These are phyloP conservation scores for Thryonomys swinderianus DNA, from an alignment of 2,113 vertebrate genomes.

Conservation along the genomic window DNA sequence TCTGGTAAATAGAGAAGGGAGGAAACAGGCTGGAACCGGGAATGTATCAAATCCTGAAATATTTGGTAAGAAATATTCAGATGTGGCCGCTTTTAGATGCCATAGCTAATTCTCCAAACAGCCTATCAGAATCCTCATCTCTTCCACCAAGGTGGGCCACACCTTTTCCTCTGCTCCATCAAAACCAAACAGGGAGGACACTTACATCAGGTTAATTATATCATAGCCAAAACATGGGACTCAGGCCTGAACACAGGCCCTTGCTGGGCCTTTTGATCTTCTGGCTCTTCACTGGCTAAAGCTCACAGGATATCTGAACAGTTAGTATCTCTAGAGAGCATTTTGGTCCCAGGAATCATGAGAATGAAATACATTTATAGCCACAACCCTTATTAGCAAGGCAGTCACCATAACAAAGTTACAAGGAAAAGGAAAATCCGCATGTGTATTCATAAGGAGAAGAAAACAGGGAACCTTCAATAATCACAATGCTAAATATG, in stretches of 20 bases:
- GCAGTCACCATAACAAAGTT: constrained; percentile 62
- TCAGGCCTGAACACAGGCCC: neutral
- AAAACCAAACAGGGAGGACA: neutral
- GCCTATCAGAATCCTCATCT: neutral
- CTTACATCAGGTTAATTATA: neutral
- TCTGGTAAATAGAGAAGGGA: neutral
- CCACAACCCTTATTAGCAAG: constrained; percentile 58
- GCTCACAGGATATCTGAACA: neutral
- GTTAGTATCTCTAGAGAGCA: constrained; percentile 42
- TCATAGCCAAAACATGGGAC: accelerated
- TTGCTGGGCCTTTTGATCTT: neutral
- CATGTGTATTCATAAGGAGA: constrained; percentile 65
- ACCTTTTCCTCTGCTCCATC: neutral
- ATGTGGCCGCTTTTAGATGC: neutral
- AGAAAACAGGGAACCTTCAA: constrained; percentile 64
- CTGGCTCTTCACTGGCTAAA: neutral
- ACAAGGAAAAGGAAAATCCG: constrained; percentile 63
- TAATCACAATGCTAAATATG: constrained; percentile 51
- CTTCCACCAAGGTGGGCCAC: neutral
- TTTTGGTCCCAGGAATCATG: constrained; percentile 61
- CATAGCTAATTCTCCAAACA: neutral
- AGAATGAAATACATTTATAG: constrained; percentile 46
- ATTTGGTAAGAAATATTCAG: constrained; percentile 3
- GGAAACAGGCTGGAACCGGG: neutral
- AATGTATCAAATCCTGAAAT: neutral